Percentiles rank a stretch among this genome's conserved stretches.
Evolutionary conservation across 2,113 vertebrate genomes (phyloP).

Genomic region (Nannospalax galili): DNA sequence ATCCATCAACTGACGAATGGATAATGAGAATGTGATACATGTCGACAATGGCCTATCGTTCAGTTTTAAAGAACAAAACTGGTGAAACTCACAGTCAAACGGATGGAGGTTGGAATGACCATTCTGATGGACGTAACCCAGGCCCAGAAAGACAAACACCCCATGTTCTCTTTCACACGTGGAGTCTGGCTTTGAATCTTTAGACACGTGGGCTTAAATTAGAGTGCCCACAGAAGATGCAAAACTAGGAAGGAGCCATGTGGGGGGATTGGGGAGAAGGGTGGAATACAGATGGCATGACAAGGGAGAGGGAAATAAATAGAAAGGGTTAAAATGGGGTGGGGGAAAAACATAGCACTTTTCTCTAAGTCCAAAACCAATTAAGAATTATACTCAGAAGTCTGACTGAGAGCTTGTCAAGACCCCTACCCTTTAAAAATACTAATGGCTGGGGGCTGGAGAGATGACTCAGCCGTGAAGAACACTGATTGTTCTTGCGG

Average conservation of each 20-base stretch:
- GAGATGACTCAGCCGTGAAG: no score
- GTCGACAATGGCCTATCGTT: neutral
- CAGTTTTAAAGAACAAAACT: neutral
- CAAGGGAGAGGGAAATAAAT: neutral
- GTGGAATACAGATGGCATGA: neutral
- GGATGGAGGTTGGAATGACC: neutral
- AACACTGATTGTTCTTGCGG: no score
- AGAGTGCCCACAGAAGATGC: neutral
- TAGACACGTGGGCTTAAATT: neutral
- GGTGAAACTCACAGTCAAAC: neutral
- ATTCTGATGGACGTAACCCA: neutral
- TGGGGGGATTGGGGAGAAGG: neutral
- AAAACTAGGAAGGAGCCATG: no score
- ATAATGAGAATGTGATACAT: neutral
- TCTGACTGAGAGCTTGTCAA: neutral
- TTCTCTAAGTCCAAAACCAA: neutral
- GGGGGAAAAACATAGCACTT: neutral
- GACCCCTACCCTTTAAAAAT: neutral
- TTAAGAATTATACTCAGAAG: neutral
- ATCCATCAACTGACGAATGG: neutral
- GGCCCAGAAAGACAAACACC: neutral
- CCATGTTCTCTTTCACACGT: neutral
- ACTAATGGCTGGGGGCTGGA: neutral
- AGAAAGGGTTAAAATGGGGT: neutral
- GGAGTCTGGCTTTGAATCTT: neutral